Evolutionary conservation across 2,113 vertebrate genomes (phyloP), one percentile per base, ranked within the genome.

Genomic region (Hypanus sabinus): DNA sequence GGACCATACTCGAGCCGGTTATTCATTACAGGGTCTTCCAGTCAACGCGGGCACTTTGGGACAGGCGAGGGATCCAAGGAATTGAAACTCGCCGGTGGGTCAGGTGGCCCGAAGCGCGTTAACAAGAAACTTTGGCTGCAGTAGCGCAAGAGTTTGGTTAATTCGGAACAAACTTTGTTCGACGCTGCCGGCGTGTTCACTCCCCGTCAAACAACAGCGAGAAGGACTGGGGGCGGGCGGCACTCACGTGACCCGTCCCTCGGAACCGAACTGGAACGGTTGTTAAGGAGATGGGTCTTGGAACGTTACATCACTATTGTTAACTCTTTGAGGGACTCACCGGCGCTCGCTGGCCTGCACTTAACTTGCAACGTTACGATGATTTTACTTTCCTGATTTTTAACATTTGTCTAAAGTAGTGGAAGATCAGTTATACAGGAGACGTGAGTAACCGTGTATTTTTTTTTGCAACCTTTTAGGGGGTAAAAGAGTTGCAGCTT

Each of bases 221-320:
- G 46, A n/a, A n/a, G 33, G 90, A 6, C 33, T 20, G 30, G 24
- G n/a, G 87, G 88, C 68, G 68, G 60, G 18, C 10, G 2, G 10
- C 33, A 30, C 22, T 14, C 36, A 93, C 62, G 22, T 93, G 91
- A 93, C 38, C 12, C 36, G 60, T 38, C 65, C 65, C 60, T 73
- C 46, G 36, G 65, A 11, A 73, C 12, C 9, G 91, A 93, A 65
- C 90, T 70, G n/a, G n/a, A 24, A 24, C 70, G 36, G 91, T 93
- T 93, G 91, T 93, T 93, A 93, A 73, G 68, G 91, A 46, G 91
- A 73, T 55, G 38, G 73, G 91, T 71, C 36, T 73, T 73, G 68
- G 91, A 46, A 73, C 22, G 22, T 93, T 75, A 93, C 70, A 75
- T 93, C 68, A 73, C n/a, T 30, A 46, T 46, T 22, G 65, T 92